These are phyloP conservation scores for Heteromurus nitidus DNA, from an alignment of 2,888 invertebrate species.

Conservation along the genomic window DNA sequence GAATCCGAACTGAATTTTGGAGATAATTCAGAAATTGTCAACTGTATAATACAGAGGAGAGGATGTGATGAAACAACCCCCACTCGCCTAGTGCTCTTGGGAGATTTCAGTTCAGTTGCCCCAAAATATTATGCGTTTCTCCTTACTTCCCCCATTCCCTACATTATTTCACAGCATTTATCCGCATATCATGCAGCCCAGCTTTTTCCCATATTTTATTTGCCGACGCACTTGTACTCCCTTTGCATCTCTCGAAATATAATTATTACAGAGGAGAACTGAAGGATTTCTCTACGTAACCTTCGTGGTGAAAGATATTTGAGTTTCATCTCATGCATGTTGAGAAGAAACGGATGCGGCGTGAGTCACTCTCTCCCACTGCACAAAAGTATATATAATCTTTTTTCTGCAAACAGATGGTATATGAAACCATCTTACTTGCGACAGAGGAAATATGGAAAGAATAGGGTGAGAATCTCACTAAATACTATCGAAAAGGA, in stretches of 20 bases:
- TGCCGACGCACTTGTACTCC: background rate
- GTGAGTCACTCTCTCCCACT: constrained; percentile 38
- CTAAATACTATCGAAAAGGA: constrained; percentile 17
- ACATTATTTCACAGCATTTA: background rate
- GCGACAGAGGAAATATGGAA: constrained; percentile 19
- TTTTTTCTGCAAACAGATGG: too few relatives aligned
- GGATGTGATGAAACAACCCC: constrained; percentile 35
- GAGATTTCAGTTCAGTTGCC: background rate
- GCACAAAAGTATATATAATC: too few relatives aligned
- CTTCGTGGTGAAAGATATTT: too few relatives aligned
- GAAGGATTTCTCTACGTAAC: too few relatives aligned
- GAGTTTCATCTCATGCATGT: too few relatives aligned
- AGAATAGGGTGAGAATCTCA: constrained; percentile 38
- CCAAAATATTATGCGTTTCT: background rate
- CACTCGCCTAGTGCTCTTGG: background rate
- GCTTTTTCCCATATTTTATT: too few relatives aligned
- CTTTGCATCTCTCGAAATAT: background rate
- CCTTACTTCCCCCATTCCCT: constrained; percentile 17
- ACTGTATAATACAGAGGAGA: constrained; percentile 11
- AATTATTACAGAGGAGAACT: background rate
- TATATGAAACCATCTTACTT: too few relatives aligned
- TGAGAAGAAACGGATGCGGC: constrained; percentile 1
- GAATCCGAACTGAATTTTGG: constrained; percentile 59
- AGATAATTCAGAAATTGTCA: constrained; percentile 65
- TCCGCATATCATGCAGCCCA: background rate